Evolutionary conservation across 1,140 invertebrate species (phyloP).

Genomic region (Hyles vespertilio): DNA sequence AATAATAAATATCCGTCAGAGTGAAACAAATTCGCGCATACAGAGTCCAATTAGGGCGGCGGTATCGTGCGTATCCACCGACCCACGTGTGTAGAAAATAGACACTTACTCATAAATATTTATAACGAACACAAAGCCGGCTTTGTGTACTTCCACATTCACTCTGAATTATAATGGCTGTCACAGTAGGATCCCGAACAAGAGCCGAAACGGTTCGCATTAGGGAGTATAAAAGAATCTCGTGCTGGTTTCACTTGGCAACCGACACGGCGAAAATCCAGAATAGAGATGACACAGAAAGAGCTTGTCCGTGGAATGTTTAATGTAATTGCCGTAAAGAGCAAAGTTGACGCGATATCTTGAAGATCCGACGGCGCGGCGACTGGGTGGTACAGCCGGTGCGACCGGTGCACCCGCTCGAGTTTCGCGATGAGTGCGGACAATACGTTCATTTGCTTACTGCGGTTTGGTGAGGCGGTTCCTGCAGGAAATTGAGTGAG

Average conservation of each 20-base stretch:
- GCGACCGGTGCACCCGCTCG: background rate
- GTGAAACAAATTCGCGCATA: constrained; percentile 58
- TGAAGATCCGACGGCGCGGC: background rate
- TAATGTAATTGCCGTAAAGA: constrained; percentile 21
- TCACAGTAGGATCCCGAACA: constrained; percentile 65
- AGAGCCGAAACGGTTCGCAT: constrained; percentile 66
- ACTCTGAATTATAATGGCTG: constrained; percentile 70
- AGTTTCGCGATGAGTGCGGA: background rate
- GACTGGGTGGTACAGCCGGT: background rate
- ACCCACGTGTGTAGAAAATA: constrained; percentile 64
- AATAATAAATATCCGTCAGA: constrained; percentile 32
- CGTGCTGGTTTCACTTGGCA: constrained; percentile 60
- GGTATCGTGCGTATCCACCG: constrained; percentile 63
- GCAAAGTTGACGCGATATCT: background rate
- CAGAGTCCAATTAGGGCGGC: constrained; percentile 57
- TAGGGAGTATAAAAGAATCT: constrained; percentile 65
- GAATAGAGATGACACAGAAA: constrained; percentile 54
- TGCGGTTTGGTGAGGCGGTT: constrained; percentile 40
- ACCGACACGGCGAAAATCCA: constrained; percentile 53
- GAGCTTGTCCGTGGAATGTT: constrained; percentile 30
- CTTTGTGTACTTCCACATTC: constrained; percentile 69
- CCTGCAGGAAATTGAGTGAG: constrained; percentile 46
- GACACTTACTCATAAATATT: constrained; percentile 70
- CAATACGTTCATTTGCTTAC: constrained; percentile 30
- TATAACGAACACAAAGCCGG: constrained; percentile 61